Percentiles rank a stretch among this genome's conserved stretches.
Conservation (phyloP, 1,140 invertebrate genomes). For the Pissodes strobi region DNA sequence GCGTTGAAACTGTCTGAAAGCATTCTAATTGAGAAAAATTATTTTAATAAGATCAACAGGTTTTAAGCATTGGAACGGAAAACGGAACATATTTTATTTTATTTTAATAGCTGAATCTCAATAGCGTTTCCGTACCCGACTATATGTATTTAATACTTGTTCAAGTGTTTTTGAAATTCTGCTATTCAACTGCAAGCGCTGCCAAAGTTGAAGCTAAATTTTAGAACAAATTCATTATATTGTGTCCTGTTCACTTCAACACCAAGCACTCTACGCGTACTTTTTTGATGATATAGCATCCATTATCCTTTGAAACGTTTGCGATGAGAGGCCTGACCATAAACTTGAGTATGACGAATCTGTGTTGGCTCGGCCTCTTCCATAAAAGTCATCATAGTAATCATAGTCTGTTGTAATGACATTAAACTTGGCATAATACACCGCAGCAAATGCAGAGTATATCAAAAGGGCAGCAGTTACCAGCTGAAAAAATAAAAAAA, state of each 20-base stretch:
- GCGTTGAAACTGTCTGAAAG: too few species aligned
- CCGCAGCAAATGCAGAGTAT: conserved; percentile 80
- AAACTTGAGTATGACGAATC: conserved; percentile 38
- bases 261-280: conserved; percentile 43
- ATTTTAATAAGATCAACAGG: too few species aligned
- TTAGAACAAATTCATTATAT: neutral
- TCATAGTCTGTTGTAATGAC: conserved; percentile 75
- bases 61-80: too few species aligned
- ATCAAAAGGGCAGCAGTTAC: conserved; percentile 76
- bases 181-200: too few species aligned
- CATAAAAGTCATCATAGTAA: conserved; percentile 64
- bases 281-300: conserved; percentile 55
- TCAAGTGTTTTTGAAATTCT: too few species aligned
- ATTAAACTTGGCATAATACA: conserved; percentile 85
- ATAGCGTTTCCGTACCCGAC: too few species aligned
- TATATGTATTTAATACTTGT: too few species aligned
- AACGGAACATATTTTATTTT: too few species aligned
- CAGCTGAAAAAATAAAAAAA: too few species aligned
- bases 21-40: too few species aligned
- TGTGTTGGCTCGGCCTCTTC: conserved; percentile 50
- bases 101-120: too few species aligned
- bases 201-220: too few species aligned
- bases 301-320: conserved; percentile 53
- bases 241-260: neutral
- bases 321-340: conserved; percentile 50